Evolutionary conservation across 1,140 invertebrate genomes (phyloP), one percentile per base, ranked within the genome.

Genomic region (Melanaphis sacchari): DNA sequence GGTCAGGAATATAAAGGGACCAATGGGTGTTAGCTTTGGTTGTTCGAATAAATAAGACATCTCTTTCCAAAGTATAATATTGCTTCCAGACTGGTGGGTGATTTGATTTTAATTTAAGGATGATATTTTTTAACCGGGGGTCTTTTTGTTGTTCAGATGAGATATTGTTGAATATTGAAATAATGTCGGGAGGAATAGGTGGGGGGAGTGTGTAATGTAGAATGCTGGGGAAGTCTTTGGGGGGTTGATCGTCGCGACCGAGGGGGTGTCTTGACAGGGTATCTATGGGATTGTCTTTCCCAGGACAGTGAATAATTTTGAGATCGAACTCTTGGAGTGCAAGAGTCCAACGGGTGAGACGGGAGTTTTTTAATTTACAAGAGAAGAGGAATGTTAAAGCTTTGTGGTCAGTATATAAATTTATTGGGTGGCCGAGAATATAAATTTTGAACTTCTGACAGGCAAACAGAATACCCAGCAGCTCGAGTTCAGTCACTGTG

Each of bases 301-400:
- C 76, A 18, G 76, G 76, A 18, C 36, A 82, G 18, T 82, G 36
- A 38, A 36, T 7, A 21, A 82, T 82, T 18, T 40, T 40, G 18
- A 82, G 76, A 7, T 82, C 18, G 7, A 82, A 82, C 18, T 82
- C 76, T 40, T 82, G 36, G 15, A 82, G 36, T 18, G 36, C 76
- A 82, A 82, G 76, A 38, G 76, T 82, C 36, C n/a, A 81, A 36
- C 76, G 76, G 76, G 76, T 82, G 21, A 82, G 76, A 82, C 76
- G 76, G 36, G 18, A n/a, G 4, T 38, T 82, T 82, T 82, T 82
- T 36, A 82, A 38, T 82, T 38, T 82, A 82, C 76, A 40, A 21
- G 36, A 5, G 21, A 82, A 82, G 11, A 82, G 21, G 5, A 82
- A 40, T 38, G 76, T 82, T n/a, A 82, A n/a, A 36, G 76, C 76